Evolutionary conservation across 53 echinoderm and acorn worm species (phyloP), one percentile per base, ranked within the genome.

Genomic region (Henricia sp.): DNA sequence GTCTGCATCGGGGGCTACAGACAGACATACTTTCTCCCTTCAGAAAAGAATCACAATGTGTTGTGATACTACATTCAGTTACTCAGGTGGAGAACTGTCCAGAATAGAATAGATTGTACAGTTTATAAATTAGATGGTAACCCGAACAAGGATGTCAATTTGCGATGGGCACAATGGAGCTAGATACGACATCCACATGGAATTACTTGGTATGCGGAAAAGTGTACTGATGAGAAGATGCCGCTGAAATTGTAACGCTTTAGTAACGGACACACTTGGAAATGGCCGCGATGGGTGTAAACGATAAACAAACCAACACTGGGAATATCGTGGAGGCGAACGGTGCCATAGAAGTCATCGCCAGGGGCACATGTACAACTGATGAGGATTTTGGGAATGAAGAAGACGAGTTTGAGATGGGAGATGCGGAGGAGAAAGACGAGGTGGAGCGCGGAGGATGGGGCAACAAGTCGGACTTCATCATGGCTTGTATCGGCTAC

Each of bases 381-480:
- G 36, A 16, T 1, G 21, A n/a, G 25, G 77, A 57, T 13, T 25
- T 59, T 5, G 60, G 13, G 9, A 52, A 19, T 17, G 37, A 66
- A 5, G 68, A 68, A 20, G 68, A 68, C 26, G 28, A 69, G 59
- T 32, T 24, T 3, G 83, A 62, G 2, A n/a, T 60, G n/a, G n/a
- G n/a, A 1, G 37, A 73, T 62, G 62, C 9, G 21, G 44, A 23
- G 24, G 77, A 66, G 1, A 32, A 73, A 82, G 52, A 77, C 4
- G 70, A 82, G 43, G 80, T 59, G 42, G 55, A 68, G 19, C 74
- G 89, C 37, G 89, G 68, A 12, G 89, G 66, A 57, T 89, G 89
- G 89, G 89, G 89, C 17, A 89, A 84, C 74, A 89, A 89, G 74
- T 68, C 84, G 84, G 89, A 89, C 50, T 89, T 89, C 58, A 89